Conservation (phyloP, 2,113 vertebrate genomes). For the Pelodiscus sinensis region DNA sequence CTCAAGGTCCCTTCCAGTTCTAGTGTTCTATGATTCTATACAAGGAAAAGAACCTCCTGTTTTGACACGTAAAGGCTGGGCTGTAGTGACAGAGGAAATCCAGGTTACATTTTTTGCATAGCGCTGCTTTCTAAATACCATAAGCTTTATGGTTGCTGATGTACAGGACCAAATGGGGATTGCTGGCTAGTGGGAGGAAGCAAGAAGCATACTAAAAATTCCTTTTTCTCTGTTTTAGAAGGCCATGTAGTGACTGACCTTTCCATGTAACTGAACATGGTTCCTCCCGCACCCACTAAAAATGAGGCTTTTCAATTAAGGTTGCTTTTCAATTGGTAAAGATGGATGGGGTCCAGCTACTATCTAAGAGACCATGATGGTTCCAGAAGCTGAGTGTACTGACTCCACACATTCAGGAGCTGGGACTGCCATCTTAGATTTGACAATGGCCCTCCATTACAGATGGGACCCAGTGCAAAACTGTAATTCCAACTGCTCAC, state of each 20-base stretch:
- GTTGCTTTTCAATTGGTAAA: background rate
- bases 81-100: background rate
- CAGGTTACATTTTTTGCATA: background rate
- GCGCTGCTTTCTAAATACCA: background rate
- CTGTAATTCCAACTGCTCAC: rapidly evolving
- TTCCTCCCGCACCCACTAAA: background rate
- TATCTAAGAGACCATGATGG: background rate
- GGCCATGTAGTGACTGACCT: background rate
- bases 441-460: background rate
- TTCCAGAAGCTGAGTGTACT: background rate
- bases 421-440: background rate
- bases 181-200: background rate
- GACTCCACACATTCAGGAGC: background rate
- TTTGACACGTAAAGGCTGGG: background rate
- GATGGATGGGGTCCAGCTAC: rapidly evolving
- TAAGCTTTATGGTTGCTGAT: background rate
- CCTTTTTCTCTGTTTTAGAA: background rate
- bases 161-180: background rate
- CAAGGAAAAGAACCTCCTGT: background rate
- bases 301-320: background rate
- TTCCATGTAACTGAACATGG: background rate
- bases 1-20: too few relatives aligned
- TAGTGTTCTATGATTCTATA: too few relatives aligned
- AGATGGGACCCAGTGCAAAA: background rate
- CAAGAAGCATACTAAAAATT: background rate